Evolutionary conservation across 2,888 invertebrate species (phyloP).

Genomic region (Plagodis dolabraria): DNA sequence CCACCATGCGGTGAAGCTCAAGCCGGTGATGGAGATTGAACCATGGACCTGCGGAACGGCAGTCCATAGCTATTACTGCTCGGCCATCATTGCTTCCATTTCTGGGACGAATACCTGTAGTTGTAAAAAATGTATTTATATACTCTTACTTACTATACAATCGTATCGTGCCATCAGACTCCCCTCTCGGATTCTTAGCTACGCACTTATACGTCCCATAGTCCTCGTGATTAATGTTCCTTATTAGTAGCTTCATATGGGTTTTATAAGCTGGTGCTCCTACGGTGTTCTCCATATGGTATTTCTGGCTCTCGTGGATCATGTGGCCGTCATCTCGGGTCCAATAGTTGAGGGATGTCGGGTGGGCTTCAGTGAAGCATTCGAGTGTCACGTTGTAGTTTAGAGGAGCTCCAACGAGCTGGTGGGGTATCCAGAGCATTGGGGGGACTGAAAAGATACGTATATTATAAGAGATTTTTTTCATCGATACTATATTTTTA

Average conservation of each 20-base stretch:
- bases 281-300: conserved; percentile 89
- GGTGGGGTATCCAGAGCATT: conserved; percentile 96
- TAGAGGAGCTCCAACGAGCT: conserved; percentile 93
- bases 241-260: conserved; percentile 93
- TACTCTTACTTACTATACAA: conserved; percentile 90
- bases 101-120: no score
- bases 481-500: no score
- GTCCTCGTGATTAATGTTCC: conserved; percentile 90
- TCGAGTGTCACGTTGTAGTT: conserved; percentile 93
- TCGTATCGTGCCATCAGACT: conserved; percentile 95
- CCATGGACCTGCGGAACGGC: no score
- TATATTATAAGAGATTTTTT: no score
- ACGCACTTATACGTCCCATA: conserved; percentile 95
- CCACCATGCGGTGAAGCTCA: no score
- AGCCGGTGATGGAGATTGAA: no score
- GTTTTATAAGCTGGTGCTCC: conserved; percentile 92
- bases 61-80: no score
- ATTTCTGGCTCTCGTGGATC: conserved; percentile 94
- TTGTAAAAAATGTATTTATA: background rate
- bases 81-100: no score
- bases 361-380: conserved; percentile 96
- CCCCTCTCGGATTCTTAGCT: conserved; percentile 95
- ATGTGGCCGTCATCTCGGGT: conserved; percentile 94
- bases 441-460: conserved; percentile 89
- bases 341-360: conserved; percentile 96